phyloP scores from a whole-genome alignment of 2,888 invertebrate species.

The Siphonodentalium dalli region DNA sequence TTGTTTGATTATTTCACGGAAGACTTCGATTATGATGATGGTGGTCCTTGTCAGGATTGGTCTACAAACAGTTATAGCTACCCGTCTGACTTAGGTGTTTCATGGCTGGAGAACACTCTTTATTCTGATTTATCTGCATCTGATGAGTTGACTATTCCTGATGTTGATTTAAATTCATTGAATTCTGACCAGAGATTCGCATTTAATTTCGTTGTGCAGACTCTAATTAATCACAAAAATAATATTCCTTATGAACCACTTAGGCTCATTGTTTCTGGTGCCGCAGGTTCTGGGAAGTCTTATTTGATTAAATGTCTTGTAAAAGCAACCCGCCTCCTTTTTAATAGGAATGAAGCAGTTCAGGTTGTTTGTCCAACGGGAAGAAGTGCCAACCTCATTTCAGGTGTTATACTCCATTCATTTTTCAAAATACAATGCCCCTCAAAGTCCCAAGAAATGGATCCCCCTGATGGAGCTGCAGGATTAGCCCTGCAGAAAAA shows the following conservation, averaged over 20 bases:
- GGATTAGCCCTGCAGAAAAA: constrained; percentile 26
- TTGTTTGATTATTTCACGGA: constrained; percentile 2
- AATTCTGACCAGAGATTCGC: constrained; percentile 31
- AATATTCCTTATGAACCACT: constrained; percentile 13
- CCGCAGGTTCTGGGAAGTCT: constrained; percentile 33
- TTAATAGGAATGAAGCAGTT: constrained; percentile 22
- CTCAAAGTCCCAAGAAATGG: too few species aligned
- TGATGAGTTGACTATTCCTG: constrained; percentile 15
- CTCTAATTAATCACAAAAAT: constrained; percentile 7
- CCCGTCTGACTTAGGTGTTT: constrained; percentile 12
- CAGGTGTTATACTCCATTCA: constrained; percentile 29
- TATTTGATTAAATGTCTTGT: constrained; percentile 33
- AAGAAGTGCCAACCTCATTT: constrained; percentile 33
- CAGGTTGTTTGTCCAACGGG: constrained; percentile 36
- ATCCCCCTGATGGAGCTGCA: constrained; percentile 26
- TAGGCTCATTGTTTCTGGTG: constrained; percentile 29
- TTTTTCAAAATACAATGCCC: constrained; percentile 34
- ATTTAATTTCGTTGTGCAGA: constrained; percentile 30
- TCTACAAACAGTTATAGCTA: constrained; percentile 9
- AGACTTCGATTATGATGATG: constrained; percentile 26
- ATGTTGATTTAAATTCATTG: constrained; percentile 20
- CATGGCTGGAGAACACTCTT: constrained; percentile 5
- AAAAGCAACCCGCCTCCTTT: constrained; percentile 17
- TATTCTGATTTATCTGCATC: neutral
- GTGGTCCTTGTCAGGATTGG: constrained; percentile 26